phyloP scores from a whole-genome alignment of 2,113 vertebrate species.

The Phrynocephalus versicolor region DNA sequence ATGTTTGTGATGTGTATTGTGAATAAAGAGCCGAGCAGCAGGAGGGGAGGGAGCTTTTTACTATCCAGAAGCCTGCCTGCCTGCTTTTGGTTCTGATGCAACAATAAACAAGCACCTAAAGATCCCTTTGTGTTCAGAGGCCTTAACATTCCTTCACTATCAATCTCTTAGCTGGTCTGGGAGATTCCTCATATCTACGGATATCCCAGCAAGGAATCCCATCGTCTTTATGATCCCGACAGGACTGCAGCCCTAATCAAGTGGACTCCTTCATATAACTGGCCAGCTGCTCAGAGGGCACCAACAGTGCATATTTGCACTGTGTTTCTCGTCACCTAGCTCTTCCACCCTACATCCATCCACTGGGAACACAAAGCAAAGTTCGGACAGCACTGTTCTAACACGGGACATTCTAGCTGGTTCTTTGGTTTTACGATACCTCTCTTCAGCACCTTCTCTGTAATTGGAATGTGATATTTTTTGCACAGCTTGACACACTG shows the following conservation, averaged over 20 bases:
- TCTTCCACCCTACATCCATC: not conserved
- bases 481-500: constrained; percentile 56
- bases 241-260: not conserved
- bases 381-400: not conserved
- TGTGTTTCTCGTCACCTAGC: not conserved
- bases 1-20: too few relatives aligned
- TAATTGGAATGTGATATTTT: constrained; percentile 33
- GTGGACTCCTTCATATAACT: not conserved
- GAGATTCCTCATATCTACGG: too few relatives aligned
- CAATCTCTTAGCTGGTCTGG: not conserved
- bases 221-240: too few relatives aligned
- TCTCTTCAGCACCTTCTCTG: constrained; percentile 55
- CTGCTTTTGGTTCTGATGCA: too few relatives aligned
- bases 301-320: not conserved
- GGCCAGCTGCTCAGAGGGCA: too few relatives aligned
- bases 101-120: too few relatives aligned
- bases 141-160: not conserved
- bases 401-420: not conserved
- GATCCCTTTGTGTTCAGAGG: not conserved
- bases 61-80: too few relatives aligned
- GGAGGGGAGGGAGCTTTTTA: too few relatives aligned
- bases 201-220: too few relatives aligned
- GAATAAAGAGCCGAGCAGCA: too few relatives aligned
- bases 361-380: not conserved
- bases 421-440: constrained; percentile 38